Base-by-base conservation (phyloP, 64 coral and sea anemone genomes). In the Dendrophyllia cribrosa region DNA sequence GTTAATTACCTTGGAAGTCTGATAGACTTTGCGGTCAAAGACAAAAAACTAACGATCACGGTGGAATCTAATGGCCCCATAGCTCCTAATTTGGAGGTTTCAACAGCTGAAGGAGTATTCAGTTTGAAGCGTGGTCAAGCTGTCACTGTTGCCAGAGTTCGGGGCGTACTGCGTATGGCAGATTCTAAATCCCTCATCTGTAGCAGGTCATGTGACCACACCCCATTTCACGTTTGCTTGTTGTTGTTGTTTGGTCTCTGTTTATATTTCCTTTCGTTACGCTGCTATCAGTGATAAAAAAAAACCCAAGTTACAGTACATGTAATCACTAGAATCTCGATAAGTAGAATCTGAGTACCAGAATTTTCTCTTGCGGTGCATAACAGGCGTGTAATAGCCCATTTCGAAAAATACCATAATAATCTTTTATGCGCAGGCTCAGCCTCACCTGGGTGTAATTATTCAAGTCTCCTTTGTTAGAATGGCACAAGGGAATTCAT, bases 1-100 rank as follows among this genome's bases (percentile, higher is more conserved):
- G 13, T 94, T 10, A 51, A 87, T 76, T 97, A 94, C 76, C 88
- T 97, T 64, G 95, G 95, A 10, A 97, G 90, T 87, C 20, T 67
- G 23, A 60, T 97, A 76, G 68, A 91, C 25, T 94, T 97, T 48
- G 49, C 70, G 44, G 24, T 94, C 19, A 71, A 77, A 49, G 56
- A 93, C 55, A 44, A 75, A 51, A 75, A 67, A 58, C 63, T 97
- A 10, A 87, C 70, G 67, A 76, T 97, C 43, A 91, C 15, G 6
- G 74, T 97, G 51, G 46, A 76, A 56, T 93, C 88, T 61, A 66
- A 48, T 9, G 88, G 68, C 34, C 92, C 85, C 23, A 88, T 97
- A 73, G 89, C 95, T 13, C 95, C 95, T 6, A 9, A 20, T 13
- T 50, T 97, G 63, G 92, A 94, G 20, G 92, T 97, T 21, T 62